Evolutionary conservation across 1,140 invertebrate genomes (phyloP).

Genomic region (Ostrea edulis): DNA sequence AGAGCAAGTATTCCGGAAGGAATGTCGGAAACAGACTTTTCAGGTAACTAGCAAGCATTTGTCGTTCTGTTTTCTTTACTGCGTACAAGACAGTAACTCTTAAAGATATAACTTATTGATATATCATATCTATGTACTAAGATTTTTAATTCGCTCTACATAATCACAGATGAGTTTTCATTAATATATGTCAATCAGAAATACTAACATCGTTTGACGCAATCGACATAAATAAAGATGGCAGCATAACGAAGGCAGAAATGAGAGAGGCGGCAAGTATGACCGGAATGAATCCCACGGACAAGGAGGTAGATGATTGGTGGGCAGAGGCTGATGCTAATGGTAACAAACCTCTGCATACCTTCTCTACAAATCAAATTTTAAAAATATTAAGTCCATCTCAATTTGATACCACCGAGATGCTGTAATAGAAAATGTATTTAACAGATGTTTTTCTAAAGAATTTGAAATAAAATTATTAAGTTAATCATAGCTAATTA

Average conservation of each 20-base stretch:
- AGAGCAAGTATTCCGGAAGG: not conserved
- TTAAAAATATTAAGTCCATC: no score
- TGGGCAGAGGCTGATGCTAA: not conserved
- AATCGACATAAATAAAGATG: slow-evolving; percentile 14
- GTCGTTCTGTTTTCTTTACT: not conserved
- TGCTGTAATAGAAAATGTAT: no score
- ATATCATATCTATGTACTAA: no score
- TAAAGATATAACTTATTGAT: no score
- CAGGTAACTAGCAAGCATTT: not conserved
- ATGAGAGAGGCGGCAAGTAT: not conserved
- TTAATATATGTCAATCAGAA: not conserved
- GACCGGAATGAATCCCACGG: slow-evolving; percentile 14
- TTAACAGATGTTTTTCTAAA: no score
- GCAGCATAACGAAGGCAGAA: not conserved
- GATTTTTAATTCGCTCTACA: no score
- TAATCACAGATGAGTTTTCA: not conserved
- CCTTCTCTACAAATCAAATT: no score
- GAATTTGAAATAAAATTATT: no score
- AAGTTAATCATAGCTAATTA: no score
- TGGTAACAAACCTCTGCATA: not conserved
- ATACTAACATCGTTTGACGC: not conserved
- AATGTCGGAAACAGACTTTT: not conserved
- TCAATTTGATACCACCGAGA: no score
- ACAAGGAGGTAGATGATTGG: slow-evolving; percentile 4
- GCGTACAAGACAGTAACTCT: not conserved